Evolutionary conservation across 1,140 invertebrate genomes (phyloP).

Genomic region (Meteorus sp.): DNA sequence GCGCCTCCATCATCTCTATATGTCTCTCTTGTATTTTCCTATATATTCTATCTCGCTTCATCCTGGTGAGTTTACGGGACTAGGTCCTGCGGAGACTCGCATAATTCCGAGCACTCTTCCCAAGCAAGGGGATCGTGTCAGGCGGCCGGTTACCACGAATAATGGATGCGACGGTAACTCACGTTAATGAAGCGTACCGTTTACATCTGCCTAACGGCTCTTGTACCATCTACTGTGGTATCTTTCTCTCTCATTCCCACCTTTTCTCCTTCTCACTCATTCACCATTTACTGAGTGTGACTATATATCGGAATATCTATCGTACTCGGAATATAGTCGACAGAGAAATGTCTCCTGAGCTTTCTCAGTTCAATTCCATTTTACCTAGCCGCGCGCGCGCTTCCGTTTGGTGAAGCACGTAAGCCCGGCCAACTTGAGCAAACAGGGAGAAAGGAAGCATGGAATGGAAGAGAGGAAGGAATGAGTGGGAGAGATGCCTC

Average conservation of each 20-base stretch:
- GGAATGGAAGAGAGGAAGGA: too few species aligned
- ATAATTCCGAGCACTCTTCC: slow-evolving; percentile 13
- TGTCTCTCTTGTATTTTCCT: background rate
- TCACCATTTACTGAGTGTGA: too few species aligned
- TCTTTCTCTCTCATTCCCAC: too few species aligned
- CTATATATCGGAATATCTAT: too few species aligned
- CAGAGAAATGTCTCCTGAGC: slow-evolving; percentile 25
- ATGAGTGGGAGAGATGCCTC: slow-evolving; percentile 11
- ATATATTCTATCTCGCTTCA: background rate
- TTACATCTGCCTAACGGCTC: slow-evolving; percentile 37
- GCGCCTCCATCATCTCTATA: background rate
- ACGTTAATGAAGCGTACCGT: slow-evolving; percentile 46
- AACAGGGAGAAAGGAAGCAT: too few species aligned
- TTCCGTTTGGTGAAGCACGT: slow-evolving; percentile 26
- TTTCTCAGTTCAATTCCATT: slow-evolving; percentile 33
- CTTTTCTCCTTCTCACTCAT: too few species aligned
- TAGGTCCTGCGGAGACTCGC: background rate
- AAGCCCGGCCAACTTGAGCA: slow-evolving; percentile 23
- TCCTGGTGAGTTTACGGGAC: background rate
- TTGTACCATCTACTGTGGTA: too few species aligned
- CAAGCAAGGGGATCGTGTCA: slow-evolving; percentile 28
- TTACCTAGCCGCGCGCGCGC: slow-evolving; percentile 8
- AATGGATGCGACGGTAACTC: slow-evolving; percentile 44
- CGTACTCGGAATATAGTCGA: too few species aligned
- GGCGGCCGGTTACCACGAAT: slow-evolving; percentile 43